phyloP scores from a whole-genome alignment of 1,140 invertebrate genomes.

The Octopus bimaculoides region DNA sequence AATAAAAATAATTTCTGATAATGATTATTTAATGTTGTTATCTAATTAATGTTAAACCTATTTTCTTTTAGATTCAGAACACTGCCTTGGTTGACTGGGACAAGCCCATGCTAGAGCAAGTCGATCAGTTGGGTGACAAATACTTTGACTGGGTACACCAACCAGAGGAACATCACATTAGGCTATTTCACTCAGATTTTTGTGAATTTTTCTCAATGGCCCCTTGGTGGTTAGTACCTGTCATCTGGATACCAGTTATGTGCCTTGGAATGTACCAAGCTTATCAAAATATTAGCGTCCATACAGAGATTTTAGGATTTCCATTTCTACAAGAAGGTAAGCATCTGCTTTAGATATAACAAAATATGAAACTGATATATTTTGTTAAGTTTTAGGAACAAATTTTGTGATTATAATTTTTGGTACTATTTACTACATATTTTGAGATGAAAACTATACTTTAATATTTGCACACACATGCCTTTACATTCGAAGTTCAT shows the following conservation, averaged over 20 bases:
- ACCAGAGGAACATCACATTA: conserved; percentile 54
- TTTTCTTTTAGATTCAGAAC: too few species aligned
- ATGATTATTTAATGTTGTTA: too few species aligned
- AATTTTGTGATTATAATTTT: too few species aligned
- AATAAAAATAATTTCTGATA: too few species aligned
- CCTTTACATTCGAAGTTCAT: neutral
- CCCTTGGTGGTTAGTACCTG: conserved; percentile 57
- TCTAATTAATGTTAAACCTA: too few species aligned
- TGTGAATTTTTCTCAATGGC: conserved; percentile 55
- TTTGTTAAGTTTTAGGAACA: too few species aligned
- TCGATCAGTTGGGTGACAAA: conserved; percentile 51
- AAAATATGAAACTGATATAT: too few species aligned
- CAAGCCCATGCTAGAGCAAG: conserved; percentile 53
- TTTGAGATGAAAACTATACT: too few species aligned
- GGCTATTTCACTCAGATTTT: conserved; percentile 56
- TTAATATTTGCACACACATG: too few species aligned
- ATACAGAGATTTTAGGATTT: neutral
- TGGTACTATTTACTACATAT: too few species aligned
- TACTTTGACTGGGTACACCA: conserved; percentile 60
- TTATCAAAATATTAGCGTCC: neutral
- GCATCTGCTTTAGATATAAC: neutral
- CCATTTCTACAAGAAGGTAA: conserved; percentile 1
- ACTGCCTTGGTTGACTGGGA: conserved; percentile 43
- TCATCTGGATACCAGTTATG: conserved; percentile 57
- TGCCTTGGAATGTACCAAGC: conserved; percentile 15